Evolutionary conservation across 2,113 vertebrate species (phyloP).

Genomic region (Paedocypris sp.): DNA sequence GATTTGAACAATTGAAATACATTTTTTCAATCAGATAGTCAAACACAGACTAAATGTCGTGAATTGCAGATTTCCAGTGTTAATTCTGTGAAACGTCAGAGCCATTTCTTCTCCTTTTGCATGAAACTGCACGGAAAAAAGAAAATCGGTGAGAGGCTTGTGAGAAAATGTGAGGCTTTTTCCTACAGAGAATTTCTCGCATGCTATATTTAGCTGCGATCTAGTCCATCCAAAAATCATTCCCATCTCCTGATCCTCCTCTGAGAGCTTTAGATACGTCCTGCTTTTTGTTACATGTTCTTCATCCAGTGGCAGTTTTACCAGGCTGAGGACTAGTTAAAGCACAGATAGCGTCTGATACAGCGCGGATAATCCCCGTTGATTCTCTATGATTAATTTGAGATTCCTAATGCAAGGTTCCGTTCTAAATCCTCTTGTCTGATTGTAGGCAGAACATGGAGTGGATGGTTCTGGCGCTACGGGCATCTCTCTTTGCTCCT

Average conservation of each 20-base stretch:
- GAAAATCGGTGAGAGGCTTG: background rate
- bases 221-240: slow-evolving; percentile 16
- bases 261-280: background rate
- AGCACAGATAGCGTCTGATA: slow-evolving; percentile 59
- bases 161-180: background rate
- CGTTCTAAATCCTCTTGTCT: slow-evolving; percentile 54
- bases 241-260: slow-evolving; percentile 2
- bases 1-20: too few relatives aligned
- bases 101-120: background rate
- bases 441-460: slow-evolving; percentile 20
- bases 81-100: too few relatives aligned
- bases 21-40: too few relatives aligned
- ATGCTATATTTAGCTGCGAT: slow-evolving; percentile 10
- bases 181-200: background rate
- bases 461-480: slow-evolving; percentile 35
- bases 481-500: slow-evolving; percentile 30
- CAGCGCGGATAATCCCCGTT: slow-evolving; percentile 45
- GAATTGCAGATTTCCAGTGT: background rate
- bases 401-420: slow-evolving; percentile 48
- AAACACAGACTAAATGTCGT: background rate
- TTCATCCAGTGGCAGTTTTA: slow-evolving; percentile 39
- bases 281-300: slow-evolving; percentile 12
- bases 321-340: slow-evolving; percentile 35
- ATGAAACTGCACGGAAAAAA: background rate
- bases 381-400: slow-evolving; percentile 57